Base-by-base conservation (phyloP, 1,140 invertebrate species). In the Papilio polytes region DNA sequence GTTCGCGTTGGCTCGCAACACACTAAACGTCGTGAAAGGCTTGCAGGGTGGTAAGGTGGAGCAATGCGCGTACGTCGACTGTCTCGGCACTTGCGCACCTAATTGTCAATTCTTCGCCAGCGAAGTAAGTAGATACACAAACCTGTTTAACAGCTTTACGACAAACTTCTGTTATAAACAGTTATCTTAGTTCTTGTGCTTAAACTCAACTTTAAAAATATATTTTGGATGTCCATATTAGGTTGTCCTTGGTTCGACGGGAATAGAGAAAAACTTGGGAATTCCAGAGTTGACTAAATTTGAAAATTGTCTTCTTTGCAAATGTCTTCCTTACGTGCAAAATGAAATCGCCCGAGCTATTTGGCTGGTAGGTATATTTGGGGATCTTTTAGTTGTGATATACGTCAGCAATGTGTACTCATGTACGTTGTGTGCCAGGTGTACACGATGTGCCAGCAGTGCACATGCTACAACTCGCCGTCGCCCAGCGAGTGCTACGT, bases 21-120 rank as follows among this genome's bases (percentile, higher is more conserved):
- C 95, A n/a, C 92, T 96, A 56, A 96, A 96, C 83, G 91, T 96
- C 74, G 91, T 95, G 7, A 95, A 93, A 89, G 96, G 94, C 0
- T 80, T 96, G 46, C 90, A 92, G 82, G 96, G 96, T 6, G 86
- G 76, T 6, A 91, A 95, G 10, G 86, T 96, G 1, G 81, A 95
- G 13, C 96, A 96, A 86, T 96, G 93, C 86, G 95, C 96, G 0
- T 96, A 96, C 82, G 95, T 96, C 1, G 93, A 94, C 81, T 91
- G 85, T 44, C 80, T 92, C 0, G 88, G 91, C 4, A 89, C 86
- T 1, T 94, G 93, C 70, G 92, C 91, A 3, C 93, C 92, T 0
- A 84, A 91, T 59, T 93, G 91, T 59, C 92, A 94, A 80, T 94
- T 90, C 80, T 93, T 94, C 78, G 87, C 92, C 8, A 94, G 86